Base-by-base conservation (phyloP, 2,113 vertebrate species). In the Trematomus loennbergii region DNA sequence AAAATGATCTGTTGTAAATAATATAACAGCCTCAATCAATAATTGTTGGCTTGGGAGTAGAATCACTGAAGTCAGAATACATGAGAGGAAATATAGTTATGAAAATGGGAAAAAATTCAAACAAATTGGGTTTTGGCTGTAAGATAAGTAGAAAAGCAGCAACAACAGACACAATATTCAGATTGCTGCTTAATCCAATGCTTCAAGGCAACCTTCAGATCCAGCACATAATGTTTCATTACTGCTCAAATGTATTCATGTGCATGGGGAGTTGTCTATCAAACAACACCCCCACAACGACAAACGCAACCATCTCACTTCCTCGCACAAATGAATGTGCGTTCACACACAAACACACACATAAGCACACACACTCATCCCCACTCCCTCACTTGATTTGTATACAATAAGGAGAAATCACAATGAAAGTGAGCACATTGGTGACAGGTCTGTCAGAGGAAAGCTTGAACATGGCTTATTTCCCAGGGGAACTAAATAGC, bases 401-500 rank as follows among this genome's bases (percentile, higher is more conserved):
- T 91, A 79, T 86, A 94, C 79, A 95, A 92, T 84, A 61, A 78
- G 77, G 89, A 84, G 83, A 86, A 88, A 90, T 93, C 50, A 90
- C 81, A 86, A 81, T 90, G 75, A 87, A 88, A 86, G 84, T 13
- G 45, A 57, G 80, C 22, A 49, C 46, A 18, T 49, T 36, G 83
- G 46, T 90, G 87, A 90, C 69, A 91, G 86, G 83, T 91, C 81
- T 57, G 63, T 75, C 70, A 94, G 54, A 73, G 81, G 50, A 65
- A 79, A 84, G 85, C 69, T 62, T 90, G 85, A 86, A 90, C 86
- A 63, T 78, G 70, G 71, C 75, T 94, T 95, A 95, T 95, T 96
- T 93, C 93, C 94, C 82, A 75, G 83, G 83, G 77, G 93, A 90
- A 62, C 76, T 65, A 75, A 87, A 89, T 71, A 94, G 64, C 68